Evolutionary conservation across 2,113 vertebrate species (phyloP).

Genomic region (Psilopsiagon aurifrons): DNA sequence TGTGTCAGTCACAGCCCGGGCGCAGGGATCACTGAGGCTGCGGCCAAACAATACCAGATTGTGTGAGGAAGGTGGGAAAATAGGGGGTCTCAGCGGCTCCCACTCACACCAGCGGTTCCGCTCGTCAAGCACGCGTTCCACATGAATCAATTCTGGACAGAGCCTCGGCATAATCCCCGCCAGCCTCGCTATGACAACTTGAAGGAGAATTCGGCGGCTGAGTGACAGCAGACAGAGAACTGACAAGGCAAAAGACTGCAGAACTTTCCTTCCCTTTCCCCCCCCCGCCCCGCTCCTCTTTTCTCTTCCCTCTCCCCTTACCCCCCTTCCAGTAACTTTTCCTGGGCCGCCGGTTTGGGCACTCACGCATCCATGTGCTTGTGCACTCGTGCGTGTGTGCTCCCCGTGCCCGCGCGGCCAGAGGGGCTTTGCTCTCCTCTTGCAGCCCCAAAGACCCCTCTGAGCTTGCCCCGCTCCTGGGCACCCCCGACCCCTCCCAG

Average conservation of each 20-base stretch:
- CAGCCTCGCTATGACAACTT: slow-evolving; percentile 77
- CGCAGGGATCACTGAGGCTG: slow-evolving; percentile 65
- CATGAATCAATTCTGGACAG: slow-evolving; percentile 83
- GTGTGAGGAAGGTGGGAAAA: slow-evolving; percentile 75
- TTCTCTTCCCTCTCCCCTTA: background rate
- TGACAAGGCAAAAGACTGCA: slow-evolving; percentile 56
- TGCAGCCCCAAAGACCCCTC: background rate
- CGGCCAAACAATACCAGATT: slow-evolving; percentile 74
- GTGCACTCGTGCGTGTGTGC: background rate
- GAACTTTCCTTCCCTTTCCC: slow-evolving; percentile 24
- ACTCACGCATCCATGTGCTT: accelerated
- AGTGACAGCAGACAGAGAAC: slow-evolving; percentile 71
- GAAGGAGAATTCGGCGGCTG: slow-evolving; percentile 74
- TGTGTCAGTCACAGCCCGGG: slow-evolving; percentile 58
- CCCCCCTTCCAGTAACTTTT: background rate
- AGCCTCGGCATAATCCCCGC: slow-evolving; percentile 75
- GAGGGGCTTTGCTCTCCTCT: background rate
- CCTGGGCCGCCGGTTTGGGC: background rate
- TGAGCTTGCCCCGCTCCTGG: background rate
- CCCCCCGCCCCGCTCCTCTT: background rate
- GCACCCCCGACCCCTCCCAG: background rate
- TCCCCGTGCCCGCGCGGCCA: background rate
- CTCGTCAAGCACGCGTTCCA: slow-evolving; percentile 80
- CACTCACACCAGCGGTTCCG: slow-evolving; percentile 74
- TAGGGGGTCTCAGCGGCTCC: slow-evolving; percentile 70